These are phyloP conservation scores for Phoenicopterus ruber DNA, from an alignment of 2,113 vertebrate genomes.

Conservation along the genomic window DNA sequence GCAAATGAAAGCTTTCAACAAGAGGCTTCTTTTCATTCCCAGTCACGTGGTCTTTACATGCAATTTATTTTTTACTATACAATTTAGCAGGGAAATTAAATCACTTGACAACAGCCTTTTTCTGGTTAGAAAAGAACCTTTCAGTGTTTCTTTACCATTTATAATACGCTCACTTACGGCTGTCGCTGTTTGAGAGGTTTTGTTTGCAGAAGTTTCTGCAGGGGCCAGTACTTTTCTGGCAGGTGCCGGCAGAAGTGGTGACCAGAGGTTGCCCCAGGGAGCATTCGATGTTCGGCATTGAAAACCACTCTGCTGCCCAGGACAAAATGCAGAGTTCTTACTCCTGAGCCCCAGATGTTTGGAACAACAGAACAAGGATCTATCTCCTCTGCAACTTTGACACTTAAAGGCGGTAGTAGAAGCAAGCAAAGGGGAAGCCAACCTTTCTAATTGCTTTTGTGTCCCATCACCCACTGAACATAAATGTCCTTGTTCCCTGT, in stretches of 20 bases:
- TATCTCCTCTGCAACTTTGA: not conserved
- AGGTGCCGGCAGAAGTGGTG: not conserved
- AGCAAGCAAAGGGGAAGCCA: not conserved
- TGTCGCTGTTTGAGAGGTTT: not conserved
- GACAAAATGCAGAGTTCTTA: not conserved
- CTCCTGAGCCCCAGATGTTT: not conserved
- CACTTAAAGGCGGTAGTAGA: not conserved
- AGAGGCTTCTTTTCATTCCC: not conserved
- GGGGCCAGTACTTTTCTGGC: not conserved
- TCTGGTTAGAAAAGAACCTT: not conserved
- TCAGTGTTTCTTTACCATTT: not conserved
- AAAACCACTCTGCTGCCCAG: not conserved
- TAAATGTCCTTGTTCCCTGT: not conserved
- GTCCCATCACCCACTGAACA: not conserved
- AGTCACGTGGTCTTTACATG: not conserved
- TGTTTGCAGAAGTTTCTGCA: not conserved
- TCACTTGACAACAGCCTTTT: not conserved
- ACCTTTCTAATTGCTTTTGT: not conserved
- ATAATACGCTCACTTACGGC: accelerated
- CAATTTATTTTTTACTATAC: slow-evolving; percentile 7
- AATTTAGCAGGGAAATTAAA: slow-evolving; percentile 10
- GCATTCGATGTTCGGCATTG: not conserved
- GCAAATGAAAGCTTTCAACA: slow-evolving; percentile 11
- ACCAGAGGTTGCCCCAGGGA: not conserved
- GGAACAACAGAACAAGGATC: not conserved